Evolutionary conservation across 2,888 invertebrate species (phyloP).

Genomic region (Girardia tigrina): DNA sequence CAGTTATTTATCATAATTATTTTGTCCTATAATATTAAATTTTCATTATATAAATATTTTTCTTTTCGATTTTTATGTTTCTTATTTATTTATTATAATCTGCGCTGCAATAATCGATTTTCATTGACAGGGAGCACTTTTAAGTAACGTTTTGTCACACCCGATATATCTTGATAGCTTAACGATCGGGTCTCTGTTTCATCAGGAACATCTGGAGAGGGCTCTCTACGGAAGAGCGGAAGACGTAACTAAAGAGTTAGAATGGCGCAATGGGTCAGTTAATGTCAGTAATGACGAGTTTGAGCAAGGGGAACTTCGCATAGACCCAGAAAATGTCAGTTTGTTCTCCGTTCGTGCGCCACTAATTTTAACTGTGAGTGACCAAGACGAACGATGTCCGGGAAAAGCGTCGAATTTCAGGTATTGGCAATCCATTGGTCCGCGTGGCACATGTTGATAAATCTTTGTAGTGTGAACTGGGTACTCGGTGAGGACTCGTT

Average conservation of each 20-base stretch:
- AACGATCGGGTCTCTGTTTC: conserved; percentile 69
- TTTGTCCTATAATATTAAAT: too few species aligned
- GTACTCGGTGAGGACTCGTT: conserved; percentile 53
- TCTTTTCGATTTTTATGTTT: too few species aligned
- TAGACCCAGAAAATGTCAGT: background rate
- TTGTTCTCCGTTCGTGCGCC: background rate
- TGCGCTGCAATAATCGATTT: too few species aligned
- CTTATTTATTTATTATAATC: too few species aligned
- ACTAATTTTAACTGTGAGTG: background rate
- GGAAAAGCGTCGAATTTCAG: conserved; percentile 59
- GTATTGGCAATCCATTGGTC: background rate
- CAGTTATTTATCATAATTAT: too few species aligned
- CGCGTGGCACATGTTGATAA: conserved; percentile 70
- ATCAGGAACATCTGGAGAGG: conserved; percentile 70
- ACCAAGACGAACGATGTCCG: conserved; percentile 69
- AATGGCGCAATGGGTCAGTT: background rate
- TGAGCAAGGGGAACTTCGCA: background rate
- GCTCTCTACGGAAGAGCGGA: conserved; percentile 52
- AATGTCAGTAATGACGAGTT: background rate
- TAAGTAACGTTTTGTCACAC: conserved; percentile 53
- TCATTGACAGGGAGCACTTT: conserved; percentile 21
- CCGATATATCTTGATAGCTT: conserved; percentile 75
- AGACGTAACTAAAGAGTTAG: conserved; percentile 52
- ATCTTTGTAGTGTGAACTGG: conserved; percentile 70
- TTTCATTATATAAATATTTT: too few species aligned